Evolutionary conservation across 2,797 vertebrate species (phyloP).

Genomic region (Oryzias dopingdopingensis): DNA sequence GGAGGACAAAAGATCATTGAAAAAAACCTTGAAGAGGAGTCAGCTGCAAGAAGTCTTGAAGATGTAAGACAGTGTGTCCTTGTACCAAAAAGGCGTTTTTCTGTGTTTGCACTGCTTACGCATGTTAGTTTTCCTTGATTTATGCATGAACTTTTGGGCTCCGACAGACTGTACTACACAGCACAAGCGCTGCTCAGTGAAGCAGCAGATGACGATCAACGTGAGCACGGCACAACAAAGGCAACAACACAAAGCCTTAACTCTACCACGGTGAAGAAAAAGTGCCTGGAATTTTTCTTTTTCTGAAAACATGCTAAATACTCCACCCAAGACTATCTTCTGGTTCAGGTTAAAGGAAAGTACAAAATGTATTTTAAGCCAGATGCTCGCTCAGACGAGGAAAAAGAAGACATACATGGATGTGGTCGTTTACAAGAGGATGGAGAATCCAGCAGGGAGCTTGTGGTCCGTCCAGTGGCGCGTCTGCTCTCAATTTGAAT

Average conservation of each 20-base stretch:
- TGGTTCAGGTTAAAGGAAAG: too few species aligned
- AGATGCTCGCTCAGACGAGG: too few species aligned
- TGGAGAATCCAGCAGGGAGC: too few species aligned
- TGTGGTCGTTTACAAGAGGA: too few species aligned
- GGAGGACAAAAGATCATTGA: slow-evolving; percentile 30
- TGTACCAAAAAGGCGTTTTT: slow-evolving; percentile 18
- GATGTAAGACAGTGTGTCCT: slow-evolving; percentile 11
- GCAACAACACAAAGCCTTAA: slow-evolving; percentile 38
- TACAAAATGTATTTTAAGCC: too few species aligned
- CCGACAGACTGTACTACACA: slow-evolving; percentile 20
- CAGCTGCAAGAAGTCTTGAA: slow-evolving; percentile 3
- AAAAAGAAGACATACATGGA: too few species aligned
- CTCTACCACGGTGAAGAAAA: slow-evolving; percentile 23
- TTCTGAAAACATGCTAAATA: neutral
- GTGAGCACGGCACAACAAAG: slow-evolving; percentile 27
- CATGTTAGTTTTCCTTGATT: slow-evolving; percentile 17
- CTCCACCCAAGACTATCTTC: too few species aligned
- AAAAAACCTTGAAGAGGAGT: slow-evolving; percentile 31
- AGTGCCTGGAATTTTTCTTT: slow-evolving; percentile 29
- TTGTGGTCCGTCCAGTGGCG: too few species aligned
- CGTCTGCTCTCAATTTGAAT: too few species aligned
- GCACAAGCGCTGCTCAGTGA: slow-evolving; percentile 28
- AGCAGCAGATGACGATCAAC: slow-evolving; percentile 44
- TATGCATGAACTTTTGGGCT: slow-evolving; percentile 31
- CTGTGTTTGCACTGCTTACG: slow-evolving; percentile 12